Evolutionary conservation across 53 echinoderm and acorn worm genomes (phyloP).

Genomic region (Henricia sp.): DNA sequence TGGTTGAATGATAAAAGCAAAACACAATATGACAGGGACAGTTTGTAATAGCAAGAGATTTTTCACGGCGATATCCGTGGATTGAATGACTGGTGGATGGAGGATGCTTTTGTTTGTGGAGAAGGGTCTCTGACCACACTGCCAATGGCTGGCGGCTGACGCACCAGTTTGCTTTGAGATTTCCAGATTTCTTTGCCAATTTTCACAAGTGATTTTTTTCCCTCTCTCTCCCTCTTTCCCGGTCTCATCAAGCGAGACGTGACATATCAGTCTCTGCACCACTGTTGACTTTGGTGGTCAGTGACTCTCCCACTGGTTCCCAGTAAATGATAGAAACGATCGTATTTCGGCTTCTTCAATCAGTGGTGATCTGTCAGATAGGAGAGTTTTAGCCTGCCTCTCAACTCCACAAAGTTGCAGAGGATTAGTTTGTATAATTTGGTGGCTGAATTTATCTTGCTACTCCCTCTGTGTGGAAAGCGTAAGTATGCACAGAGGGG

Average conservation of each 20-base stretch:
- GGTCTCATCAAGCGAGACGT: constrained; percentile 22
- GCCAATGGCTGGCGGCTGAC: neutral
- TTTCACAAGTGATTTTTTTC: neutral
- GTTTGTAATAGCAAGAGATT: constrained; percentile 41
- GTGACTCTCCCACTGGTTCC: constrained; percentile 39
- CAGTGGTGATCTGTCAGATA: constrained; percentile 7
- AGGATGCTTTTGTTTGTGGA: constrained; percentile 22
- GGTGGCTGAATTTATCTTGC: neutral
- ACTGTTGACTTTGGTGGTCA: constrained; percentile 57
- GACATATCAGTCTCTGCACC: constrained; percentile 15
- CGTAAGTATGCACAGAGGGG: too few species aligned
- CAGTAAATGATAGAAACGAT: constrained; percentile 29
- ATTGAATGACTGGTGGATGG: constrained; percentile 50
- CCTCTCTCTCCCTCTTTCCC: neutral
- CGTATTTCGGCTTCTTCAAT: constrained; percentile 24
- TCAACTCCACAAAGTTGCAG: neutral
- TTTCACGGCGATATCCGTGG: constrained; percentile 33
- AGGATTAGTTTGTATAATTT: neutral
- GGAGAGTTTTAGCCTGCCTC: constrained; percentile 21
- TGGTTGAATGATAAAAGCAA: constrained; percentile 58
- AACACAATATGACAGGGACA: constrained; percentile 57
- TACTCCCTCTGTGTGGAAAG: too few species aligned
- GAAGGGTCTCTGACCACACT: constrained; percentile 51
- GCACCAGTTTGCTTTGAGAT: constrained; percentile 2
- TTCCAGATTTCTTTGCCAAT: constrained; percentile 20